Evolutionary conservation across 2,888 invertebrate species (phyloP).

Genomic region (Epinotia demarniana): DNA sequence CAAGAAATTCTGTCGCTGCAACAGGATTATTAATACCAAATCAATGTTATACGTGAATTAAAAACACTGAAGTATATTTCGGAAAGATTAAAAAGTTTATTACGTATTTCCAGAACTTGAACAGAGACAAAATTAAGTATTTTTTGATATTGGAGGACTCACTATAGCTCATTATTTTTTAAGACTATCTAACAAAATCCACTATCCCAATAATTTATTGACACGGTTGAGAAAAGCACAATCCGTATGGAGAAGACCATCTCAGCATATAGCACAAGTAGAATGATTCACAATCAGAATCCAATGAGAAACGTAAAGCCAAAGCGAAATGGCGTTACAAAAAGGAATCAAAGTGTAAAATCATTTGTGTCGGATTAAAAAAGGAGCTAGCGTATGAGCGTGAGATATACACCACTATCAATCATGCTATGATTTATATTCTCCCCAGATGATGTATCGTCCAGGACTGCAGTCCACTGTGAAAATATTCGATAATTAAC

Average conservation of each 20-base stretch:
- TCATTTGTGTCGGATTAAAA: conserved; percentile 83
- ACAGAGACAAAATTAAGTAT: background rate
- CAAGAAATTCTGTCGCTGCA: background rate
- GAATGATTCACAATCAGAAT: conserved; percentile 48
- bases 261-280: background rate
- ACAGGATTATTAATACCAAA: background rate
- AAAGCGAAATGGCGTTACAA: conserved; percentile 74
- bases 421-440: conserved; percentile 82
- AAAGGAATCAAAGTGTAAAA: conserved; percentile 81
- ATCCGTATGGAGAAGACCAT: background rate
- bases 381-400: conserved; percentile 80
- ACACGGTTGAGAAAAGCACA: background rate
- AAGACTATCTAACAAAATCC: background rate
- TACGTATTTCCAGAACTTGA: background rate
- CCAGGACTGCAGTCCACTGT: conserved; percentile 64
- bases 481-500: conserved; percentile 83
- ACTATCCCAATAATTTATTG: background rate
- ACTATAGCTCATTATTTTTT: background rate
- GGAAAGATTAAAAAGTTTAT: background rate
- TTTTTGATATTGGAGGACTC: background rate
- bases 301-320: conserved; percentile 67
- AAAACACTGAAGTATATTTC: background rate
- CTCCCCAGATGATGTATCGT: conserved; percentile 80
- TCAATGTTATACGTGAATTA: background rate
- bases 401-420: conserved; percentile 82